Evolutionary conservation across 2,797 vertebrate species (phyloP), one percentile per base, ranked within the genome.

Genomic region (Melanotaenia boesemani): DNA sequence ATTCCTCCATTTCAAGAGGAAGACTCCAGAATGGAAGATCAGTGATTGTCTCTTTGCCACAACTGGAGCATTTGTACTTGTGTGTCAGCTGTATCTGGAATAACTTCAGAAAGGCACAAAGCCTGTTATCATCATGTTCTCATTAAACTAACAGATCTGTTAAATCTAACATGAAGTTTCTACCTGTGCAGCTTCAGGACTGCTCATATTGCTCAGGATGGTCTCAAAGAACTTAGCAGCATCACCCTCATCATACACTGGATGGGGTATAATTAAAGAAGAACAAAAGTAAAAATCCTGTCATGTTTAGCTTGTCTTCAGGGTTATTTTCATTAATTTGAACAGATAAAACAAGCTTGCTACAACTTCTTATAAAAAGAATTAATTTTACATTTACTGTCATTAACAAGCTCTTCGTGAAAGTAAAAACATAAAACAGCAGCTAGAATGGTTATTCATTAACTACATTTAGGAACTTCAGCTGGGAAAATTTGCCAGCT

Each of bases 181-280:
- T 63, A 93, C 93, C 89, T 87, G 1, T 1, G 88, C n/a, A n/a
- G n/a, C n/a, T n/a, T n/a, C n/a, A n/a, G n/a, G n/a, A n/a, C n/a
- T n/a, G n/a, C n/a, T n/a, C 77, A 62, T 46, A 50, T 9, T 48
- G 18, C 41, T 62, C 58, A 94, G 58, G 26, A 91, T 93, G 87
- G 84, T 92, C 80, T 92, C 83, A 58, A 83, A 92, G 72, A 83
- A 93, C 75, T 94, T 92, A 0, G 89, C 89, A 54, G 92, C 92
- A 75, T 94, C 93, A 6, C 69, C 69, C 52, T 92, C 91, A 56
- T 90, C 70, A 39, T 0, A 7, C 24, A 91, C 93, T 93, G 34
- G 1, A 36, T 1, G 34, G 34, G 39, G 3, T 4, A 41, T 2
- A 37, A 37, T 11, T 37, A 10, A 37, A 37, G 3, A 37, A n/a